Evolutionary conservation across 2,888 invertebrate species (phyloP).

Genomic region (Liopterus haemorrhoidalis): DNA sequence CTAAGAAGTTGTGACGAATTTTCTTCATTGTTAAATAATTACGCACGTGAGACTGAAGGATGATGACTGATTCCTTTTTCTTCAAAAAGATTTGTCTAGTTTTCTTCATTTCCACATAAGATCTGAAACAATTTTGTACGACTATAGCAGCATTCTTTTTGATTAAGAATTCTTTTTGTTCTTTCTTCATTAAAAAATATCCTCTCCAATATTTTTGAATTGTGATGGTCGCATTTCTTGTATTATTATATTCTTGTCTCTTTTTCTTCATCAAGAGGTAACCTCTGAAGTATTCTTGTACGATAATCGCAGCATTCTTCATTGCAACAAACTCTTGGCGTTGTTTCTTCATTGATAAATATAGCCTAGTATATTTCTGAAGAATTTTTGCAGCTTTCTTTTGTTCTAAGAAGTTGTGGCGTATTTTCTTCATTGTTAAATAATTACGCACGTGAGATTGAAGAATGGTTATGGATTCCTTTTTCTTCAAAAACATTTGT

Average conservation of each 20-base stretch:
- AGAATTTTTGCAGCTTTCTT: slow-evolving; percentile 27
- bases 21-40: slow-evolving; percentile 36
- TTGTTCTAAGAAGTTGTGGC: too few relatives aligned
- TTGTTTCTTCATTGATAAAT: slow-evolving; percentile 26
- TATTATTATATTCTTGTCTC: slow-evolving; percentile 29
- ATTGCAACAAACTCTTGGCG: slow-evolving; percentile 22
- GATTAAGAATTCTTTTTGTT: slow-evolving; percentile 34
- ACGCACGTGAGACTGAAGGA: slow-evolving; percentile 47
- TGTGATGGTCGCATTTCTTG: slow-evolving; percentile 38
- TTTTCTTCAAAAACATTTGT: slow-evolving; percentile 29
- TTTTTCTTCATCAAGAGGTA: too few relatives aligned
- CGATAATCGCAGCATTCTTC: slow-evolving; percentile 5
- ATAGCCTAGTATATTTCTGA: slow-evolving; percentile 16
- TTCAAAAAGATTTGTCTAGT: slow-evolving; percentile 39
- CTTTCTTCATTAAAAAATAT: slow-evolving; percentile 27
- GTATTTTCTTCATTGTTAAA: background rate
- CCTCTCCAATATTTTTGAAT: slow-evolving; percentile 41
- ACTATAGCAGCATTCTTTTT: slow-evolving; percentile 24
- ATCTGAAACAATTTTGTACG: slow-evolving; percentile 40
- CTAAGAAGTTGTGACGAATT: slow-evolving; percentile 33
- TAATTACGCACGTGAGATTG: background rate
- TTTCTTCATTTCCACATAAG: slow-evolving; percentile 36
- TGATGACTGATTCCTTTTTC: slow-evolving; percentile 38
- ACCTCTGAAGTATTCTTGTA: too few relatives aligned
- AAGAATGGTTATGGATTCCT: too few relatives aligned